These are phyloP conservation scores for Enteromius unitaeniatus DNA, from an alignment of 2,797 vertebrate genomes.

Conservation along the genomic window DNA sequence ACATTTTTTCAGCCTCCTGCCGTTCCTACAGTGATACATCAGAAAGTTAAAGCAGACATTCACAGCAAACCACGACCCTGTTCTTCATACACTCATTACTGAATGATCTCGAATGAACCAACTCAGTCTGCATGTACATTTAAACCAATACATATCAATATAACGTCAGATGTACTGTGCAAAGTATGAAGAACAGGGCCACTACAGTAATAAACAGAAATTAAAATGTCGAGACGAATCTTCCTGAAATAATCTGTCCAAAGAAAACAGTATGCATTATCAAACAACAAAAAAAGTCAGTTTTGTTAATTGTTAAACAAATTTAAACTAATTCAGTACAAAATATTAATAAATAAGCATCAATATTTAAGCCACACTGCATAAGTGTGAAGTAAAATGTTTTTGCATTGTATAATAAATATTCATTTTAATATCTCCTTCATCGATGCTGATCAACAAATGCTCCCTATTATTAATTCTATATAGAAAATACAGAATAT, in stretches of 20 bases:
- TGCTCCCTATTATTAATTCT: not conserved
- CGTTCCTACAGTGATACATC: constrained; percentile 95
- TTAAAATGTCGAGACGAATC: too few relatives aligned
- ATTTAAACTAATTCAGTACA: too few relatives aligned
- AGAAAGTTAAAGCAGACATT: constrained; percentile 84
- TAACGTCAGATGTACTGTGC: not conserved
- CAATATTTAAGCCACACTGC: not conserved
- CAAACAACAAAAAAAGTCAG: not conserved
- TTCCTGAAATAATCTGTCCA: not conserved
- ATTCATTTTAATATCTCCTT: not conserved
- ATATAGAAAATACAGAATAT: not conserved
- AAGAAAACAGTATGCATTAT: not conserved
- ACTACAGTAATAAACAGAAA: not conserved
- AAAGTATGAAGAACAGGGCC: not conserved
- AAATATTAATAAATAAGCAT: not conserved
- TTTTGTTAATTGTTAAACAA: not conserved
- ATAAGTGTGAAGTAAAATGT: too few relatives aligned
- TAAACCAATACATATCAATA: not conserved
- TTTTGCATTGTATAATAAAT: not conserved
- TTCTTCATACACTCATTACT: not conserved
- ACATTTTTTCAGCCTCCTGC: constrained; percentile 99
- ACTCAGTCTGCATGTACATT: not conserved
- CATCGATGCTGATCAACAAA: not conserved
- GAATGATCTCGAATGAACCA: not conserved
- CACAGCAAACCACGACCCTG: constrained; percentile 6